These are phyloP conservation scores for Caenorhabditis sinica DNA, from an alignment of 2,888 invertebrate genomes.

Conservation along the genomic window DNA sequence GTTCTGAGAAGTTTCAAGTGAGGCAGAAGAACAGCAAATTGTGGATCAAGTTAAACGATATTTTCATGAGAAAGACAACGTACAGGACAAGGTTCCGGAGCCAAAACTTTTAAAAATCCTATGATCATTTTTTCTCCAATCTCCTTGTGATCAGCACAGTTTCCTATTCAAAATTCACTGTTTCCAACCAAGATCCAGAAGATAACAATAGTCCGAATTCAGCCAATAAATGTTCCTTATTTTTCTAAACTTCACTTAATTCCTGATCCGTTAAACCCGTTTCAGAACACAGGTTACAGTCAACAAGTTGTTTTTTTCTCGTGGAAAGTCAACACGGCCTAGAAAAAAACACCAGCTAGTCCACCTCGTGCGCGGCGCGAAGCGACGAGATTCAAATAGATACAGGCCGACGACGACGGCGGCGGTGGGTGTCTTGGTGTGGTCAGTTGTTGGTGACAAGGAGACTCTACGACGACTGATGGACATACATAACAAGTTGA, in stretches of 20 bases:
- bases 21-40: no score
- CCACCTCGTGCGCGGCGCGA: constrained; percentile 33
- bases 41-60: no score
- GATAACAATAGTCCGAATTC: no score
- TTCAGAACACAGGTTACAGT: background rate
- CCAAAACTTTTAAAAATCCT: no score
- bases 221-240: background rate
- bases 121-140: no score
- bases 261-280: background rate
- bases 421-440: constrained; percentile 21
- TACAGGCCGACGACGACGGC: background rate
- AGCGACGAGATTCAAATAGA: constrained; percentile 18
- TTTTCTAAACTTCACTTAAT: background rate
- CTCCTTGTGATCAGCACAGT: no score
- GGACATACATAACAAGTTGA: constrained; percentile 63
- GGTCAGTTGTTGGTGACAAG: constrained; percentile 62
- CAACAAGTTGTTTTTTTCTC: background rate
- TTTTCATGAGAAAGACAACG: no score
- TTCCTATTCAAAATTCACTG: no score
- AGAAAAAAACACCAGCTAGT: constrained; percentile 1
- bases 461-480: constrained; percentile 47
- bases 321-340: constrained; percentile 16
- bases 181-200: no score
- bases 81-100: no score
- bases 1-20: no score